Evolutionary conservation across 2,113 vertebrate species (phyloP).

Genomic region (Astatotilapia flaviijosephi): DNA sequence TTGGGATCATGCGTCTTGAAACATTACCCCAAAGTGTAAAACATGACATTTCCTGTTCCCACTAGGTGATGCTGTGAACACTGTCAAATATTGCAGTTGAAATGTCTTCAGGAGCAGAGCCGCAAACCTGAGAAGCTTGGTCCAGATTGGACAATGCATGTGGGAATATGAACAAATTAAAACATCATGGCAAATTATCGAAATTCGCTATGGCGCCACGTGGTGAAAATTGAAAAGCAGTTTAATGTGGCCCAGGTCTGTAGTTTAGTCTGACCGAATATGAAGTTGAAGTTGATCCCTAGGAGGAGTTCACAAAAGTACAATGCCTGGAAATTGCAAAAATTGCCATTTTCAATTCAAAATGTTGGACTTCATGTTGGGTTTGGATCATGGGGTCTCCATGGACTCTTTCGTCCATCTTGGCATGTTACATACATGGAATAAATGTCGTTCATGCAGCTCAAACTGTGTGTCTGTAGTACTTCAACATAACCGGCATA

Average conservation of each 20-base stretch:
- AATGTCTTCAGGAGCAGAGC: background rate
- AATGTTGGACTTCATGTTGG: background rate
- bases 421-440: background rate
- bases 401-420: background rate
- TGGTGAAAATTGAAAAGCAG: background rate
- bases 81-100: background rate
- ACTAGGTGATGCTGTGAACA: background rate
- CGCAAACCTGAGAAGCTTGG: background rate
- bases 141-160: background rate
- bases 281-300: background rate
- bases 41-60: background rate
- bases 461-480: background rate
- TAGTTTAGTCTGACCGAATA: background rate
- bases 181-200: rapidly evolving
- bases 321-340: background rate
- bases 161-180: background rate
- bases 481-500: rapidly evolving
- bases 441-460: rapidly evolving
- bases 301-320: background rate
- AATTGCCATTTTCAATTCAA: background rate
- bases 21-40: background rate
- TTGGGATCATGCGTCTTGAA: rapidly evolving
- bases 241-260: background rate
- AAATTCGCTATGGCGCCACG: rapidly evolving
- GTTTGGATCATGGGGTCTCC: background rate